Conservation (phyloP, 1,140 invertebrate genomes). For the Papilio xuthus region DNA sequence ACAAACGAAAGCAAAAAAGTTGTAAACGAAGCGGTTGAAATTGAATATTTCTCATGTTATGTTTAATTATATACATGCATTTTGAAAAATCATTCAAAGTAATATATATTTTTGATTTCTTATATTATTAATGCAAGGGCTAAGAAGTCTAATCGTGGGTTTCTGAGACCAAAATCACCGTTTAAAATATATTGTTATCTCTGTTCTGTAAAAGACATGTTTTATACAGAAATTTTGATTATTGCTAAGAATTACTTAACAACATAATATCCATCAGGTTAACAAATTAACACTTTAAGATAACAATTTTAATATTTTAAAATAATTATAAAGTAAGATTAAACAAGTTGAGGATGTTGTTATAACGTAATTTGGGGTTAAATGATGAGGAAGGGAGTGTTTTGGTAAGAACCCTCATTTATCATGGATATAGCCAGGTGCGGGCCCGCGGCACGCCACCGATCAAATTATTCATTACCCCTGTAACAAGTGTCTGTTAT, state of each 20-base stretch:
- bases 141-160: no score
- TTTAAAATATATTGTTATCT: no score
- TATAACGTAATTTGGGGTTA: neutral
- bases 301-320: neutral
- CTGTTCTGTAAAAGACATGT: no score
- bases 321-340: neutral
- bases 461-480: constrained; percentile 34
- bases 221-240: no score
- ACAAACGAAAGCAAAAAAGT: neutral
- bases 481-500: constrained; percentile 21
- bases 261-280: neutral
- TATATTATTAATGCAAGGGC: no score
- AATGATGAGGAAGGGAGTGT: constrained; percentile 4
- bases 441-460: neutral
- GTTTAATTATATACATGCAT: no score
- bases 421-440: constrained; percentile 18
- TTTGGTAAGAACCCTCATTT: constrained; percentile 17
- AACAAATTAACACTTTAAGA: neutral
- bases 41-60: neutral
- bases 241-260: no score
- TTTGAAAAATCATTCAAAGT: no score
- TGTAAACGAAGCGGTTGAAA: neutral
- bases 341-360: constrained; percentile 13
- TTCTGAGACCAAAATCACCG: no score
- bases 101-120: no score